Evolutionary conservation across 2,113 vertebrate species (phyloP).

Genomic region (Taxidea taxus): DNA sequence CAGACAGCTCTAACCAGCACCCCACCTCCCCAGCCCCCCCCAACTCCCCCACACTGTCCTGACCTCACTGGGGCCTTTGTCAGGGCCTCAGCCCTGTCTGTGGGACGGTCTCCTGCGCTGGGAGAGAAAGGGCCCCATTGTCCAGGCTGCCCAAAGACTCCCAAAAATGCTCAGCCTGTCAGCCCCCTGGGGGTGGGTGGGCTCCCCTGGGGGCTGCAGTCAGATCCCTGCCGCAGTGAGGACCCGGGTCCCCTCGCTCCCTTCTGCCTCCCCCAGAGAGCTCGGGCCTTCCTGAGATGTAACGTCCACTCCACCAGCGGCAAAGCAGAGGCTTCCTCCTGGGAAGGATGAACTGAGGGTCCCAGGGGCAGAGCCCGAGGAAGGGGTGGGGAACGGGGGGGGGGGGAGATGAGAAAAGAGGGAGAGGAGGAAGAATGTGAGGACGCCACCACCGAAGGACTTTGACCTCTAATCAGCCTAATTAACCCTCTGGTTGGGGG

Average conservation of each 20-base stretch:
- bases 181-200: not conserved
- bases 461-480: not conserved
- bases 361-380: not conserved
- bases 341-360: not conserved
- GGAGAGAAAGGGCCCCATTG: constrained; percentile 64
- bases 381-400: not conserved
- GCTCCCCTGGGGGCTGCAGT: not conserved
- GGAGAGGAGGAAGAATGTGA: not conserved
- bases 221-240: not conserved
- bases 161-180: constrained; percentile 44
- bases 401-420: not conserved
- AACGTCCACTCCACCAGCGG: not conserved
- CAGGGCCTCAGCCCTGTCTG: not conserved
- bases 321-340: not conserved
- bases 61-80: constrained; percentile 65
- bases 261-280: not conserved
- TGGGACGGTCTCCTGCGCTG: not conserved
- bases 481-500: not conserved
- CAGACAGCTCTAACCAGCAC: not conserved
- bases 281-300: not conserved
- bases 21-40: not conserved
- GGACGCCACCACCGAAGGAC: too few species aligned
- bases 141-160: constrained; percentile 41
- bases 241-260: not conserved
- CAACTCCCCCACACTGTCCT: not conserved